Evolutionary conservation across 2,888 invertebrate genomes (phyloP), one percentile per base, ranked within the genome.

Genomic region (Volucella inanis): DNA sequence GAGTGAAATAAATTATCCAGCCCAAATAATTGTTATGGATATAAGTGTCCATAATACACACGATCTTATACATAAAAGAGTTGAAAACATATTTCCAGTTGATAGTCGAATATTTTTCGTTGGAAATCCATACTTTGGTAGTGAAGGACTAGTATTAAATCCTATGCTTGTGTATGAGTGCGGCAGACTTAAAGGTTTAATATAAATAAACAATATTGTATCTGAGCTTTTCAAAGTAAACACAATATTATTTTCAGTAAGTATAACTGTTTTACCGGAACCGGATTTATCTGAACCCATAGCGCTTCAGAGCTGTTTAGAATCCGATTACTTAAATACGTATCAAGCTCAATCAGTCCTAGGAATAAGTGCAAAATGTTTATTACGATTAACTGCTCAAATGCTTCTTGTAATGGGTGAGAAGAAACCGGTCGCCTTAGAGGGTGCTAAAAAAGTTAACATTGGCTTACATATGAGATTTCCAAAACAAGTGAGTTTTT

Each of bases 401-500:
- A 93, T 99, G 64, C 94, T 95, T 85, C 94, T 98, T 1, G 91
- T 94, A 1, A 87, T 92, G 8, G 94, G 94, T 0, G 91, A 92
- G 18, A 92, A 93, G n/a, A 89, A 90, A 1, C 81, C 88, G 9
- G 88, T 89, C 22, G 54, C 89, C 8, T 91, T 93, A 87, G 93
- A 93, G 45, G 91, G 90, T 82, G 88, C n/a, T 3, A 86, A 81
- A 15, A 86, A 94, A 90, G 91, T 95, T 14, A 98, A 98, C 90
- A 94, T 99, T 39, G 99, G 99, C 0, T 93, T 99, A 57, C 97
- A 98, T 90, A 93, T 99, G 22, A 99, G 99, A 92, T 97, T 96
- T 89, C 97, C 96, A 86, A 97, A 97, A 90, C 94, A 96, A 93
- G 96, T 96, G 87, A 88, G 67, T 52, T 89, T 38, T 49, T 10